Evolutionary conservation across 2,797 vertebrate species (phyloP).

Genomic region (Dendrocincla fuliginosa): DNA sequence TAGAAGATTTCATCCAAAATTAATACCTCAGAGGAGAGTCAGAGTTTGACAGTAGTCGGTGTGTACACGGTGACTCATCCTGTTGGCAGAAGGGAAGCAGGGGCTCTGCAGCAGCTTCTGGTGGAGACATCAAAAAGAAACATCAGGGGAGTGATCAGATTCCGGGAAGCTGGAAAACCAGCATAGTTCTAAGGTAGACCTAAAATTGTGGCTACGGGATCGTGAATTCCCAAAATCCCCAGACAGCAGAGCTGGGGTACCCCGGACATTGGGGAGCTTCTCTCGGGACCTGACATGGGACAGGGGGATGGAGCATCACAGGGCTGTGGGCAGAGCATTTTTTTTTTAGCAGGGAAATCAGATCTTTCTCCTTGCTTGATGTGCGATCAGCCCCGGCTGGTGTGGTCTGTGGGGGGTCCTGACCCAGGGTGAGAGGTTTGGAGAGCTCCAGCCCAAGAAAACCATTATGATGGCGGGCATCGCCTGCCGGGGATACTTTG

Average conservation of each 20-base stretch:
- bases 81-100: background rate
- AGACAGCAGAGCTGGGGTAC: background rate
- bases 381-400: accelerated
- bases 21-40: slow-evolving; percentile 11
- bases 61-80: slow-evolving; percentile 21
- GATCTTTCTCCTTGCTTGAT: background rate
- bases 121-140: slow-evolving; percentile 18
- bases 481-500: accelerated
- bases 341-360: background rate
- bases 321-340: accelerated
- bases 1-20: background rate
- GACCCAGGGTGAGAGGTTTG: background rate
- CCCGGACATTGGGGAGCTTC: background rate
- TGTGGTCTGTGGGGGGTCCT: accelerated
- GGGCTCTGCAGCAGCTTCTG: slow-evolving; percentile 6
- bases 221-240: background rate
- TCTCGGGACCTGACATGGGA: accelerated
- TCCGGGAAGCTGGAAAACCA: background rate
- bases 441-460: background rate
- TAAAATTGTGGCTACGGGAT: background rate
- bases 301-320: background rate
- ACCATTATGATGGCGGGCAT: background rate
- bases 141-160: background rate
- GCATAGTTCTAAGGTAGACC: background rate
- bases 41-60: slow-evolving; percentile 13